Conservation (phyloP, 1,140 invertebrate genomes). For the Hyles euphorbiae region DNA sequence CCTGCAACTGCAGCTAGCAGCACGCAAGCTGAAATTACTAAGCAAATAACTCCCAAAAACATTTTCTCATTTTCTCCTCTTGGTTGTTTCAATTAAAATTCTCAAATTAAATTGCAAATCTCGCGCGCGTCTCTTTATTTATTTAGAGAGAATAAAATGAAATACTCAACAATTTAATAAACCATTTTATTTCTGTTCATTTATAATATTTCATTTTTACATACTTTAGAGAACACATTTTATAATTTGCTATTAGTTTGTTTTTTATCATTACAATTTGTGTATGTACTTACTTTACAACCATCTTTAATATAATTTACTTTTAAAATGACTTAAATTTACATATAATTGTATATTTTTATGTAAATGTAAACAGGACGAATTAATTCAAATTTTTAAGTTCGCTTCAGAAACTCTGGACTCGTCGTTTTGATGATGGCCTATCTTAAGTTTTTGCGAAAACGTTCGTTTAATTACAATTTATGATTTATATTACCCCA, state of each 20-base stretch:
- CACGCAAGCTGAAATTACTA: too few species aligned
- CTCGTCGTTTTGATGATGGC: too few species aligned
- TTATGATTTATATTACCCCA: neutral
- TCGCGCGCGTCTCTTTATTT: too few species aligned
- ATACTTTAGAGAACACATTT: constrained; percentile 33
- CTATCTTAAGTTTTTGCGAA: too few species aligned
- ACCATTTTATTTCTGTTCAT: constrained; percentile 36
- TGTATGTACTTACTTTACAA: constrained; percentile 17
- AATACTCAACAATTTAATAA: constrained; percentile 28
- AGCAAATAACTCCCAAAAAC: too few species aligned
- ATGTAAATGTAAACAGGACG: constrained; percentile 34
- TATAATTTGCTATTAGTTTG: constrained; percentile 32
- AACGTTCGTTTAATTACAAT: neutral
- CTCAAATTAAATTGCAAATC: too few species aligned
- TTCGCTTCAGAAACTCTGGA: neutral
- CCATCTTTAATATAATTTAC: constrained; percentile 15
- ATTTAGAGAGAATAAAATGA: too few species aligned
- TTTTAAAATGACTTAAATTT: constrained; percentile 20
- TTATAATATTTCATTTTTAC: constrained; percentile 27
- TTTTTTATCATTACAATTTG: constrained; percentile 28
- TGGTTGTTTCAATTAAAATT: too few species aligned
- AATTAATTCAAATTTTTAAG: constrained; percentile 17
- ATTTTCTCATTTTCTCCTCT: too few species aligned
- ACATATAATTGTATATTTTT: constrained; percentile 28
- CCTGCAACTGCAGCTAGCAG: too few species aligned